Conservation (phyloP, 2,888 invertebrate genomes). For the Troides aeacus region DNA sequence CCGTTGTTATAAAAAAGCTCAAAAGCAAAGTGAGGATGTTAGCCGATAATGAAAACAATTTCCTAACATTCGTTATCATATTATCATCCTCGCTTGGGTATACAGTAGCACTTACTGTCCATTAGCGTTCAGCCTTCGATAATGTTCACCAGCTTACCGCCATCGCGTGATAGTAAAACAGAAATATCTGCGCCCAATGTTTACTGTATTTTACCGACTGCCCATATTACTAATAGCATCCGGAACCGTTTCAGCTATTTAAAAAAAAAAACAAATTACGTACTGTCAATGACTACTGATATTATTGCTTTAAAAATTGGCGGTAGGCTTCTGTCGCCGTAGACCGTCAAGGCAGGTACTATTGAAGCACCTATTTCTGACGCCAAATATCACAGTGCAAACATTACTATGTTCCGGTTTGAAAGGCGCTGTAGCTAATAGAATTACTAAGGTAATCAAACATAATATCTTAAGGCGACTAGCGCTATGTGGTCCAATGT, state of each 20-base stretch:
- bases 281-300: no score
- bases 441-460: no score
- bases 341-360: no score
- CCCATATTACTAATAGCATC: not conserved
- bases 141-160: slow-evolving; percentile 18
- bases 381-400: no score
- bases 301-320: no score
- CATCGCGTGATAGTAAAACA: slow-evolving; percentile 16
- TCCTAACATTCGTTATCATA: slow-evolving; percentile 11
- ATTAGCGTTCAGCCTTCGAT: slow-evolving; percentile 30
- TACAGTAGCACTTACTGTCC: slow-evolving; percentile 38
- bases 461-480: no score
- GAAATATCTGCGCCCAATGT: slow-evolving; percentile 10
- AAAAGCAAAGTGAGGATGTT: not conserved
- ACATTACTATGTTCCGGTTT: no score
- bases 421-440: no score
- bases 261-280: not conserved
- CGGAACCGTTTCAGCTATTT: not conserved
- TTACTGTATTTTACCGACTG: slow-evolving; percentile 11
- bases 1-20: not conserved
- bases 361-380: no score
- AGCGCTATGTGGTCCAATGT: no score
- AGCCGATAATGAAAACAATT: slow-evolving; percentile 14
- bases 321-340: no score
- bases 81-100: slow-evolving; percentile 11